These are phyloP conservation scores for Antrozous pallidus DNA, from an alignment of 2,797 vertebrate genomes.

Conservation along the genomic window DNA sequence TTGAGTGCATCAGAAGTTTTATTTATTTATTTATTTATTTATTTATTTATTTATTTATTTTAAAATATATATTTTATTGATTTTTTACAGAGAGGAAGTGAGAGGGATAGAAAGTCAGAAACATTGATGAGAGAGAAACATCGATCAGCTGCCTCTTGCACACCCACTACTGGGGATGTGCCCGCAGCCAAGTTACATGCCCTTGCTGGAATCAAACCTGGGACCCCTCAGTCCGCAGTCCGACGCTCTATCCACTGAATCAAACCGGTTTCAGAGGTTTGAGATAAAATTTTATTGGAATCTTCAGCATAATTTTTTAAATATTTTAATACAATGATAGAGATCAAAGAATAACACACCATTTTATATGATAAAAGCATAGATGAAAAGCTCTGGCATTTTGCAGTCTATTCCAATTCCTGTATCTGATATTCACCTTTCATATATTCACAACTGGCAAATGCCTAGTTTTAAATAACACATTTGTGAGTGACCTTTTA, in stretches of 20 bases:
- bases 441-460: slow-evolving; percentile 68
- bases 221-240: too few relatives aligned
- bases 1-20: neutral
- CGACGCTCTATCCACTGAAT: too few relatives aligned
- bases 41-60: too few relatives aligned
- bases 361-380: slow-evolving; percentile 31
- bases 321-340: slow-evolving; percentile 56
- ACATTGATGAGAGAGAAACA: too few relatives aligned
- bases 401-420: slow-evolving; percentile 18
- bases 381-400: slow-evolving; percentile 55
- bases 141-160: too few relatives aligned
- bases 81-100: too few relatives aligned
- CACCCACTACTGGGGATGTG: too few relatives aligned
- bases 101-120: too few relatives aligned
- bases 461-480: slow-evolving; percentile 74
- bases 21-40: too few relatives aligned
- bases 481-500: slow-evolving; percentile 80
- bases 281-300: neutral
- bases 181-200: too few relatives aligned
- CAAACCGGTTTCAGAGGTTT: neutral
- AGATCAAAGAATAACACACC: slow-evolving; percentile 51
- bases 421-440: slow-evolving; percentile 45
- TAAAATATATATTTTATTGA: too few relatives aligned
- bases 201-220: too few relatives aligned
- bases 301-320: neutral